Evolutionary conservation across 2,797 vertebrate species (phyloP), one percentile per base, ranked within the genome.

Genomic region (Percopsis omiscomaycus): DNA sequence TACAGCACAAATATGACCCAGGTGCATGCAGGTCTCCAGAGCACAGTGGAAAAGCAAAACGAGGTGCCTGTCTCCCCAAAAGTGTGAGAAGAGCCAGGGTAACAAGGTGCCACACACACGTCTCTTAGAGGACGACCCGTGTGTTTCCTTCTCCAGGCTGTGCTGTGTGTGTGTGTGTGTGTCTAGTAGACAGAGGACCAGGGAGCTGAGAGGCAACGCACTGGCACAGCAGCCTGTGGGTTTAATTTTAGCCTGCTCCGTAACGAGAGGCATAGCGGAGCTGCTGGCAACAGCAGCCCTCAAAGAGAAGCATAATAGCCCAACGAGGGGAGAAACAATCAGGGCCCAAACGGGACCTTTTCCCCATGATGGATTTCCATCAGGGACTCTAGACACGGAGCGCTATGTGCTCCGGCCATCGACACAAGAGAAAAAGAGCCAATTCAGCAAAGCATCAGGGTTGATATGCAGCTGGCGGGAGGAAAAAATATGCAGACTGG

Each of bases 261-360:
- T 80, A 88, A 88, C 80, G 71, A 89, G 83, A 78, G 44, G 68
- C 63, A 68, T 61, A 73, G 66, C 9, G 29, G 63, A 76, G 67
- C 61, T 71, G 66, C 14, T 60, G 66, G 76, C 4, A 69, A 80
- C 67, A 65, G 14, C 16, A n/a, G 0, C 53, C 75, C 73, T 78
- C 57, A 42, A 51, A 4, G 68, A 76, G 71, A 79, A 79, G 74
- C 44, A 59, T 70, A 74, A 70, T 83, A 86, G 84, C 32, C 2
- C 73, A 71, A 75, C 81, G 66, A 85, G 58, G n/a, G 49, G 57
- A 70, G 73, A 83, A 81, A 81, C 84, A 83, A 88, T 86, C 82
- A 71, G 62, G 74, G 47, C 52, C 14, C 15, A 55, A 73, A 69
- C 27, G 37, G 37, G 51, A 12, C 50, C 71, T 28, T 52, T 55